Conservation (phyloP, 1,140 invertebrate species). For the Sitobion miscanthi region DNA sequence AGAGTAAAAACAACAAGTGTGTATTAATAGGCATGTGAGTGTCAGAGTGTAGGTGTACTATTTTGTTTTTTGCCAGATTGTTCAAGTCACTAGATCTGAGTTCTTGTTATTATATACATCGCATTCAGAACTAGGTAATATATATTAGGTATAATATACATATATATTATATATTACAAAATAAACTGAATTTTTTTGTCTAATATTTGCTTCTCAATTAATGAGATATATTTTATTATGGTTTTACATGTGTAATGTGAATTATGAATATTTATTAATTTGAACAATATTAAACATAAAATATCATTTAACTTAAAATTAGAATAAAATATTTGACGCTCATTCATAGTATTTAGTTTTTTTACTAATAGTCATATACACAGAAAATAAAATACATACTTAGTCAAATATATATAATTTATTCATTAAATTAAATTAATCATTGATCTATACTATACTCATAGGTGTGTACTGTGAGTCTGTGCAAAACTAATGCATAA, state of each 20-base stretch:
- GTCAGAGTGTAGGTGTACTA: background rate
- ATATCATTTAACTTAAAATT: no score
- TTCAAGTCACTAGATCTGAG: background rate
- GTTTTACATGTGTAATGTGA: no score
- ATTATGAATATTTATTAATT: no score
- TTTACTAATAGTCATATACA: background rate
- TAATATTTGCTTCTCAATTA: no score
- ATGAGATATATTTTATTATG: no score
- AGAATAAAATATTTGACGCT: background rate
- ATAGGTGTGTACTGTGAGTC: background rate
- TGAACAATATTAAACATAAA: no score
- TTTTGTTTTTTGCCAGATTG: background rate
- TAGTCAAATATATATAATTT: background rate
- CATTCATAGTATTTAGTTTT: background rate
- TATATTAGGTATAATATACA: no score
- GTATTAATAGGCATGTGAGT: background rate
- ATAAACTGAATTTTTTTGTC: no score
- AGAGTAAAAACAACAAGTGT: constrained; percentile 4
- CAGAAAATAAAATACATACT: background rate
- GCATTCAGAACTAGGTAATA: no score
- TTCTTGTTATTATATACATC: no score
- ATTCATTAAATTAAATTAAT: background rate
- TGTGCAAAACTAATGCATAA: background rate
- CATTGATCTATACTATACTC: background rate
- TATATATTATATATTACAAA: no score